These are phyloP conservation scores for Sisor rabdophorus DNA, from an alignment of 2,113 vertebrate species.

Conservation along the genomic window DNA sequence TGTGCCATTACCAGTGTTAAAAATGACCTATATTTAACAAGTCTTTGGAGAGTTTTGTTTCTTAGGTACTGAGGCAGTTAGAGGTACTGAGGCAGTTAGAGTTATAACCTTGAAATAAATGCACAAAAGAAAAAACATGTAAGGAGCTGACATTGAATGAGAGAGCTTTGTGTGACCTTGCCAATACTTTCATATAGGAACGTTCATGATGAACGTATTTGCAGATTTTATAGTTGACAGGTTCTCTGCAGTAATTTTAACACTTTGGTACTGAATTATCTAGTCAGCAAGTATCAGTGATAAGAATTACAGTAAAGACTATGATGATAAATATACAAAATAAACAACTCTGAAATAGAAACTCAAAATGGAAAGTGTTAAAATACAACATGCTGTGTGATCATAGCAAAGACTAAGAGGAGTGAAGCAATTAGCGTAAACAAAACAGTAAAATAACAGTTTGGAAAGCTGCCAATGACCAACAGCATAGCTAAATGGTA, in stretches of 20 bases:
- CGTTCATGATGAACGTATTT: slow-evolving; percentile 25
- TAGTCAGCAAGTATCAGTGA: slow-evolving; percentile 17
- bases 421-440: not conserved
- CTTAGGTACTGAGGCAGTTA: not conserved
- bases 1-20: not conserved
- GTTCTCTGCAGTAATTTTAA: not conserved
- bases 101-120: slow-evolving; percentile 2
- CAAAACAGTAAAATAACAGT: not conserved
- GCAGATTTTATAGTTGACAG: slow-evolving; percentile 34
- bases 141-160: slow-evolving; percentile 18
- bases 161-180: slow-evolving; percentile 34
- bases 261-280: not conserved
- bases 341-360: not conserved
- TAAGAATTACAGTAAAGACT: not conserved
- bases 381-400: not conserved
- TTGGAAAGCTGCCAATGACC: not conserved
- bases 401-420: not conserved
- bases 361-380: not conserved
- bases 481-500: not conserved
- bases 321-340: not conserved
- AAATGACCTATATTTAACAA: not conserved
- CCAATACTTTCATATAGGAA: slow-evolving; percentile 22
- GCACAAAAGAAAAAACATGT: slow-evolving; percentile 12
- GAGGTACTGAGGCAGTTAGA: not conserved
- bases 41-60: slow-evolving; percentile 13